phyloP scores from a whole-genome alignment of 1,140 invertebrate species.

The Colletes gigas region DNA sequence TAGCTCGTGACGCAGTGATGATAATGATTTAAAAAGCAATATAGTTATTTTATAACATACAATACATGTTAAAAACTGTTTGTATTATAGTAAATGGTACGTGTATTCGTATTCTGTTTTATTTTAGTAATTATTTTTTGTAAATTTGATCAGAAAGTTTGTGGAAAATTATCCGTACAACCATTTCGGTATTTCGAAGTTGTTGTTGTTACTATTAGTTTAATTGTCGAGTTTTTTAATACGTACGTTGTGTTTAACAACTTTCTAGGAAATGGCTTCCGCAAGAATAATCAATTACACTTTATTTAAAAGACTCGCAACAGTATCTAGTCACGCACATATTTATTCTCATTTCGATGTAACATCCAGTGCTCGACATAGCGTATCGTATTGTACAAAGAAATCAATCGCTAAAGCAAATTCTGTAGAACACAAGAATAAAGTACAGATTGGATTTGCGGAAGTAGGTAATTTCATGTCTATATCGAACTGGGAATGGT shows the following conservation, averaged over 20 bases:
- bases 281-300: conserved; percentile 64
- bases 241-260: background rate
- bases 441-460: conserved; percentile 70
- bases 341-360: conserved; percentile 34
- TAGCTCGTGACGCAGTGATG: no score
- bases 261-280: conserved; percentile 69
- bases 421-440: conserved; percentile 49
- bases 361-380: conserved; percentile 39
- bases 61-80: background rate
- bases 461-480: conserved; percentile 72
- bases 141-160: background rate
- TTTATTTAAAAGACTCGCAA: conserved; percentile 49
- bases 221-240: background rate
- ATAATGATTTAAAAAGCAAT: background rate
- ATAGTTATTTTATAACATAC: background rate
- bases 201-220: background rate
- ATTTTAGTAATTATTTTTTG: background rate
- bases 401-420: conserved; percentile 66
- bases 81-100: background rate
- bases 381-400: conserved; percentile 58
- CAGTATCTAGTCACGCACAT: conserved; percentile 35
- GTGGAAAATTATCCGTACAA: background rate
- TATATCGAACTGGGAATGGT: background rate
- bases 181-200: no score
- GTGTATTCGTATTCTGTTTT: background rate